These are phyloP conservation scores for Quadroppia sp. DNA, from an alignment of 2,888 invertebrate species.

Conservation along the genomic window DNA sequence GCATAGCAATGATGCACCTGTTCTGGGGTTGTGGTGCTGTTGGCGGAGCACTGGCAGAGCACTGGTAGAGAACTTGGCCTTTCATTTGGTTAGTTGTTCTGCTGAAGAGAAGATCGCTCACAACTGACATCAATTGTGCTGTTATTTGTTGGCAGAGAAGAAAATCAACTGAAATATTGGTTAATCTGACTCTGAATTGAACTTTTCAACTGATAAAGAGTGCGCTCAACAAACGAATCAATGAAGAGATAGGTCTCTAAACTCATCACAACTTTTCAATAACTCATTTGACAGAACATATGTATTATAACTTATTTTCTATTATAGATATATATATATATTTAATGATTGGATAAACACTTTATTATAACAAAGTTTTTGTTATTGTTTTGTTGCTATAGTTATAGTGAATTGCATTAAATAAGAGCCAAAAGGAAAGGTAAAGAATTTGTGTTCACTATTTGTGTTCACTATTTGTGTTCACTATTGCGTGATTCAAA, in stretches of 20 bases:
- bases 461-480: constrained; percentile 16
- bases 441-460: constrained; percentile 21
- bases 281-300: background rate
- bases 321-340: constrained; percentile 9
- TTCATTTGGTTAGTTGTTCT: constrained; percentile 31
- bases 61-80: constrained; percentile 27
- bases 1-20: constrained; percentile 30
- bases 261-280: background rate
- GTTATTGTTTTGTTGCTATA: constrained; percentile 37
- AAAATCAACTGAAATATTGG: background rate
- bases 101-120: constrained; percentile 12
- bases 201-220: background rate
- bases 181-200: background rate
- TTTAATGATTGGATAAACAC: constrained; percentile 32
- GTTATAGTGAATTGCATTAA: background rate
- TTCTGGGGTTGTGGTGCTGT: background rate
- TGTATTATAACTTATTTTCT: background rate
- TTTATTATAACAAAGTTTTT: constrained; percentile 27
- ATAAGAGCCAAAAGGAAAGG: constrained; percentile 22
- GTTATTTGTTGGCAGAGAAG: background rate
- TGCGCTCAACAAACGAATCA: too few relatives aligned
- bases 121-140: background rate
- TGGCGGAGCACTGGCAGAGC: background rate
- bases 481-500: constrained; percentile 33
- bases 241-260: too few relatives aligned